Evolutionary conservation across 2,888 invertebrate species (phyloP), one percentile per base, ranked within the genome.

Genomic region (Drosophila antonietae): DNA sequence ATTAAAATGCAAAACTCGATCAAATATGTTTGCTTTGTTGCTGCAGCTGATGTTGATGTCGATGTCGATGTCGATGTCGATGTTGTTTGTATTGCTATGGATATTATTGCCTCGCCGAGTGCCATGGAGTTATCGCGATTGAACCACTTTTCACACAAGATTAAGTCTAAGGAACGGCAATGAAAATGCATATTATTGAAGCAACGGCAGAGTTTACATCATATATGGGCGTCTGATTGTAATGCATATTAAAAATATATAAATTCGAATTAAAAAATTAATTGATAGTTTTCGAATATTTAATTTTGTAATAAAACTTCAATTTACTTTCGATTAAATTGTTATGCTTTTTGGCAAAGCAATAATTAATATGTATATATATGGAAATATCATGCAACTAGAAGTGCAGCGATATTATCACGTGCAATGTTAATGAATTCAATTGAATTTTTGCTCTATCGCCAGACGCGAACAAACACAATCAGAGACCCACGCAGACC

Each of bases 61-160:
- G 37, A 23, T 20, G 62, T 3, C 20, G 53, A 33, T 43, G 31
- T 7, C 20, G 53, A 33, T 43, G 31, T 41, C 35, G 37, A 23
- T 20, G 62, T 49, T 43, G 28, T 43, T 41, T 37, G 18, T 43
- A n/a, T 31, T 64, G 28, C 23, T 33, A 12, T 58, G 44, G 56
- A 39, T 53, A 39, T 53, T 66, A 61, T 58, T 61, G 63, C 60
- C 55, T 28, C 61, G 39, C 67, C 47, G 59, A 78, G 65, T 62
- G 63, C 81, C 81, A 72, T 86, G 80, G 73, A 88, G 77, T 81
- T 88, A 89, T 88, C 86, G 78, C 74, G 89, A 88, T 89, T 80
- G 83, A 79, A 80, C 89, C 84, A 90, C 89, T 89, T 90, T 88
- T 85, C 86, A 77, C 78, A 76, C 78, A 78, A 79, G 80, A 89